Evolutionary conservation across 37 sponge, comb jelly and placozoan genomes (phyloP).

Genomic region (Mnemiopsis leidyi): DNA sequence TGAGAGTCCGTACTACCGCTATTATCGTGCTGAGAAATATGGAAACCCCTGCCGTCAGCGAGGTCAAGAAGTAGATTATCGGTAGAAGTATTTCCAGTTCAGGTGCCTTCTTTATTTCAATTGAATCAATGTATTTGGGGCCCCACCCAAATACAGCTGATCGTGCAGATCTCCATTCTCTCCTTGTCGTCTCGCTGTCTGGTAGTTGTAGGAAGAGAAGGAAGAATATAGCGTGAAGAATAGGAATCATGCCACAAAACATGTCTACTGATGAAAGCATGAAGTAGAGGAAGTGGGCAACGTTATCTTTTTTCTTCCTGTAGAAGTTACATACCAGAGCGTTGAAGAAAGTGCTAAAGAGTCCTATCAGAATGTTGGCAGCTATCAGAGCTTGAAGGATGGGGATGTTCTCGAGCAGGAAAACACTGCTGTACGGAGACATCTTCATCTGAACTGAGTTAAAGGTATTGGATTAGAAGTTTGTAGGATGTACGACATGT

Average conservation of each 20-base stretch:
- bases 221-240: not conserved
- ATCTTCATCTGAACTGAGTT: not conserved
- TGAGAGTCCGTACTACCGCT: not conserved
- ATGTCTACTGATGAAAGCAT: not conserved
- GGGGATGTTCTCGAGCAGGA: not conserved
- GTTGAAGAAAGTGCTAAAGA: not conserved
- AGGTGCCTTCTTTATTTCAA: not conserved
- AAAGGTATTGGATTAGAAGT: not conserved
- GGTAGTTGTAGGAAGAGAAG: not conserved
- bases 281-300: constrained; percentile 19
- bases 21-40: not conserved
- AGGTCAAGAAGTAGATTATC: not conserved
- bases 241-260: not conserved
- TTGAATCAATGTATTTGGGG: not conserved
- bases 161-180: not conserved
- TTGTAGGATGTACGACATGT: no score
- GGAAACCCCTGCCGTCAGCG: not conserved
- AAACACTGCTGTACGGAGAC: not conserved
- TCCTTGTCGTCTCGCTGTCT: not conserved
- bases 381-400: not conserved
- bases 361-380: not conserved
- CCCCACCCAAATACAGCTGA: not conserved
- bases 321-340: not conserved
- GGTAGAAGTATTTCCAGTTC: not conserved
- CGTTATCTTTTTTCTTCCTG: not conserved